A percentile compares a stretch with the other conserved stretches of the same genome.
phyloP scores from a whole-genome alignment of 2,797 vertebrate species.

The Notamacropus eugenii region DNA sequence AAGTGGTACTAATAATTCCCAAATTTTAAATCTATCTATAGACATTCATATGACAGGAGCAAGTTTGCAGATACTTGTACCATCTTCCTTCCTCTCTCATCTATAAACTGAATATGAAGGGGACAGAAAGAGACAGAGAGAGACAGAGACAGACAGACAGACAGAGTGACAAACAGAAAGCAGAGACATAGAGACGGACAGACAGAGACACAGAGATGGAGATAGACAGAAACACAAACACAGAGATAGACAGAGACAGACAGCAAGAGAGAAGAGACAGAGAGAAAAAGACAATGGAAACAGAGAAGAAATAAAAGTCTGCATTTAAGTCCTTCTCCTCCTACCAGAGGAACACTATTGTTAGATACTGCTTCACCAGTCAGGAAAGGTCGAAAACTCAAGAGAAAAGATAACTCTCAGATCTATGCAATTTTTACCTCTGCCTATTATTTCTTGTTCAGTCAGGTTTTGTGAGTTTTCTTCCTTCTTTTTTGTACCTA shows the following conservation, averaged over 20 bases:
- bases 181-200: rapidly evolving
- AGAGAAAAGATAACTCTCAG: not conserved
- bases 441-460: not conserved
- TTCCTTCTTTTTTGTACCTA: not conserved
- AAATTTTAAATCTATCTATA: not conserved
- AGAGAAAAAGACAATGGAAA: not conserved
- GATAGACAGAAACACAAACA: rapidly evolving
- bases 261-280: not conserved
- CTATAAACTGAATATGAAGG: not conserved
- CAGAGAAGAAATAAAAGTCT: not conserved
- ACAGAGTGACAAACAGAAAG: rapidly evolving
- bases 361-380: not conserved
- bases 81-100: not conserved
- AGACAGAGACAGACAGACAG: rapidly evolving
- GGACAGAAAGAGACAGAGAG: not conserved
- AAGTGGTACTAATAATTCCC: not conserved
- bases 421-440: not conserved
- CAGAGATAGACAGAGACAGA: not conserved
- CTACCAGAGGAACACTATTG: not conserved
- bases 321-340: not conserved
- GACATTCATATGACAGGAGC: not conserved
- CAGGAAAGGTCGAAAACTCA: not conserved
- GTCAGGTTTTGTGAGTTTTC: not conserved
- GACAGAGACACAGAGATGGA: not conserved
- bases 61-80: not conserved